Percentiles rank a stretch among this genome's conserved stretches.
Evolutionary conservation across 1,140 invertebrate species (phyloP).

Genomic region (Chironomus striatipennis): DNA sequence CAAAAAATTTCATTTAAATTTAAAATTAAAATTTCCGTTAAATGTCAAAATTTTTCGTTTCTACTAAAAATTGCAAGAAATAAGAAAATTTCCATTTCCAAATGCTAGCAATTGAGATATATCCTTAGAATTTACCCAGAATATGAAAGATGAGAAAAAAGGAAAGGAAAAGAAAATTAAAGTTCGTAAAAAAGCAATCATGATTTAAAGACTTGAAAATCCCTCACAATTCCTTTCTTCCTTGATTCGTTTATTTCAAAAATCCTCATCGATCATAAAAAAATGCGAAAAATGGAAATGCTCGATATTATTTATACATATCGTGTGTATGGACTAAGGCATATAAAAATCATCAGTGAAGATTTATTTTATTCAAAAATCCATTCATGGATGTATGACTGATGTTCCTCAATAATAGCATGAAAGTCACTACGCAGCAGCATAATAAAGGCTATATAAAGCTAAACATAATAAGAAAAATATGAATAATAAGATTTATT

Average conservation of each 20-base stretch:
- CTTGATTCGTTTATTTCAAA: neutral
- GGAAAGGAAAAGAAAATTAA: neutral
- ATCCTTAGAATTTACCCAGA: neutral
- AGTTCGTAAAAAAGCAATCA: neutral
- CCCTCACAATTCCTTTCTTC: neutral
- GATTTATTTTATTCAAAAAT: neutral
- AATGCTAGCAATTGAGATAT: neutral
- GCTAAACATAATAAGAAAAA: too few species aligned
- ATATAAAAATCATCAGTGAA: neutral
- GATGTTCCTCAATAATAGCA: neutral
- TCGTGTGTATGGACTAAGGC: neutral
- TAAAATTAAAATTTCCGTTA: too few species aligned
- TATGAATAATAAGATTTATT: too few species aligned
- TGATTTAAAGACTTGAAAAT: constrained; percentile 8
- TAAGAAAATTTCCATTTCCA: too few species aligned
- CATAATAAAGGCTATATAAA: too few species aligned
- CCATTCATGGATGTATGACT: constrained; percentile 2
- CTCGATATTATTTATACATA: neutral
- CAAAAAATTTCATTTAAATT: too few species aligned
- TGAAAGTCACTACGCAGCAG: too few species aligned
- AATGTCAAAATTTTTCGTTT: too few species aligned
- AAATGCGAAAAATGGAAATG: neutral
- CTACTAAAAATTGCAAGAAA: too few species aligned
- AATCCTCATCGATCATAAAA: constrained; percentile 9
- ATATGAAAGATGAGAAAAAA: neutral